Base-by-base conservation (phyloP, 2,113 vertebrate species). In the Myrmecobius fasciatus region DNA sequence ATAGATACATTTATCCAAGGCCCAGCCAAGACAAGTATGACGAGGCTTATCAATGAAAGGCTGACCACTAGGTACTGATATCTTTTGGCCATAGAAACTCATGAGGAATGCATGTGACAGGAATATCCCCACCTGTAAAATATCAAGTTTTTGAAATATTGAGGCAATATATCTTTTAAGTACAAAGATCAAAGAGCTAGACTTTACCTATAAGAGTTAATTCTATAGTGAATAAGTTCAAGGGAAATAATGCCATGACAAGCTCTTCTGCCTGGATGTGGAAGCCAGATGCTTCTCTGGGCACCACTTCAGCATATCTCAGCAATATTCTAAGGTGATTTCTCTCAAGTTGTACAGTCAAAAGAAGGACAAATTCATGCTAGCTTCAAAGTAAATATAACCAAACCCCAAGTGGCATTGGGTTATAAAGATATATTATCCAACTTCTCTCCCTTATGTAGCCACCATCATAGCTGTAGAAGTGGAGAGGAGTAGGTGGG, bases 291-390 rank as follows among this genome's bases (percentile, higher is more conserved):
- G 43, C 11, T 47, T 20, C 75, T 96, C 53, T 31, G 92, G 90
- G 46, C 10, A n/a, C 47, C 89, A 67, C 28, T 96, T 92, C 31
- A 49, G 22, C 3, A 92, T 46, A 6, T 49, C 2, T 93, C 48
- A 52, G n/a, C 92, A 94, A 94, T 94, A 93, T 90, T 92, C 2
- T 5, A 53, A 26, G 22, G 89, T 91, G 8, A 67, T 94, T 90
- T 49, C 28, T 93, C 48, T 94, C 43, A 17, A 8, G 43, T 1
- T 91, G 93, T 83, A 49, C 46, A 89, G 2, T 51, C 52, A 95
- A 25, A 43, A 54, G 56, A 95, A 94, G 92, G 67, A 89, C 9
- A 26, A 53, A 90, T 51, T 54, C 92, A 25, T n/a, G 8, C 20
- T 7, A 83, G n/a, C n/a, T 43, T 43, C 67, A 22, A 83, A 83